Evolutionary conservation across 1,140 invertebrate genomes (phyloP).

Genomic region (Rhagoletis zephyria): DNA sequence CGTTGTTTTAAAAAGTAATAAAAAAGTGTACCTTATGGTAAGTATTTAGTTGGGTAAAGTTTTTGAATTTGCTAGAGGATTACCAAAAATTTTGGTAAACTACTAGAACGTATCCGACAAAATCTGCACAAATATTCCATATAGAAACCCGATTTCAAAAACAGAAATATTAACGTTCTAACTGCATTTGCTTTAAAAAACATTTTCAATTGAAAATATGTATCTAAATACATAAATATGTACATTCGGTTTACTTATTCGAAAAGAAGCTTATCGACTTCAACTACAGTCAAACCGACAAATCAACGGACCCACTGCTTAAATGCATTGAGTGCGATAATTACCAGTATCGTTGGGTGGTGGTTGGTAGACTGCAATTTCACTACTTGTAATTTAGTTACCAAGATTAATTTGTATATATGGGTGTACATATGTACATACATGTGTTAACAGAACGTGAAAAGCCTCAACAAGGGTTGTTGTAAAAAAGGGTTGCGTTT

Average conservation of each 20-base stretch:
- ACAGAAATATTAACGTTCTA: too few species aligned
- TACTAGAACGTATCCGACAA: too few species aligned
- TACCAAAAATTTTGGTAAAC: too few species aligned
- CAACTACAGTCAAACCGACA: background rate
- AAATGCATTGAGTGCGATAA: background rate
- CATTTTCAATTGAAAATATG: background rate
- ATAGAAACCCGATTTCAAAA: too few species aligned
- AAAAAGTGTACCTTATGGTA: too few species aligned
- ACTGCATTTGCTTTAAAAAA: background rate
- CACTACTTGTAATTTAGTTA: conserved; percentile 43
- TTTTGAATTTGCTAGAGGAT: too few species aligned
- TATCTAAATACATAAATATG: too few species aligned
- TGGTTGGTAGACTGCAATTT: conserved; percentile 45
- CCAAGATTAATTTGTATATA: background rate
- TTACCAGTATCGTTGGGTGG: background rate
- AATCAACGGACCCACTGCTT: background rate
- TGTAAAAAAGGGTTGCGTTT: conserved; percentile 10
- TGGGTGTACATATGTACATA: background rate
- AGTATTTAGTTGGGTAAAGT: too few species aligned
- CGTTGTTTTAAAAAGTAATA: too few species aligned
- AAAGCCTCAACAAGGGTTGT: conserved; percentile 1
- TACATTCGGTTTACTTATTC: background rate
- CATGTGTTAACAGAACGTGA: background rate
- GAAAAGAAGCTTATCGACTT: background rate
- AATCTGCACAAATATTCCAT: too few species aligned